Conservation (phyloP, 2,888 invertebrate species). For the Lycocerus yunnanus region DNA sequence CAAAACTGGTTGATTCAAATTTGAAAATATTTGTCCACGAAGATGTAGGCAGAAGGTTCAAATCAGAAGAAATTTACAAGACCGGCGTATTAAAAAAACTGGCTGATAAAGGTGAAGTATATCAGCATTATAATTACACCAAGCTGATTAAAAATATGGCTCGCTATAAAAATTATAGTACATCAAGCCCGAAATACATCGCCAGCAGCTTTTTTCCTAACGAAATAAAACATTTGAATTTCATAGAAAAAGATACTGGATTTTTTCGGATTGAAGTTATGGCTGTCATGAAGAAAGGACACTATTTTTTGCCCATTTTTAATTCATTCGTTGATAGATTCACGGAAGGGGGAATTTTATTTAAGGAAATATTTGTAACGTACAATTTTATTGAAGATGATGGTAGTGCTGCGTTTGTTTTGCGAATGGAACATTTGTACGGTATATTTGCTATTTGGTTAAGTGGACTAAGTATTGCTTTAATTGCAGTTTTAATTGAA, state of each 20-base stretch:
- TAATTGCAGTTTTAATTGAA: neutral
- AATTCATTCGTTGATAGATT: neutral
- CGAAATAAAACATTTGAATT: neutral
- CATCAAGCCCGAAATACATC: neutral
- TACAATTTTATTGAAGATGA: neutral
- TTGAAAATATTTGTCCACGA: neutral
- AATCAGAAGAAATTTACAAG: neutral
- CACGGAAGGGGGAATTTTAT: neutral
- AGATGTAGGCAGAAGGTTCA: neutral
- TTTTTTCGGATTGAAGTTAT: neutral
- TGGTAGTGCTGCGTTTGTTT: neutral
- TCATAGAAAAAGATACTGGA: neutral
- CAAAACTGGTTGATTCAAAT: neutral
- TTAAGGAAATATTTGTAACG: neutral
- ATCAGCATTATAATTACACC: neutral
- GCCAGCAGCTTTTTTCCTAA: neutral
- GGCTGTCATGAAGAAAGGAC: neutral
- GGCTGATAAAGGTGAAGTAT: neutral
- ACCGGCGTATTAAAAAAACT: neutral
- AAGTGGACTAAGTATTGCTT: neutral
- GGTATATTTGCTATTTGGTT: neutral
- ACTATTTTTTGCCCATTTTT: neutral
- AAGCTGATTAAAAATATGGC: neutral
- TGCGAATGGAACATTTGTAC: neutral
- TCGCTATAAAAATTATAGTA: neutral